These are phyloP conservation scores for Montipora capricornis DNA, from an alignment of 64 coral and sea anemone genomes.

Conservation along the genomic window DNA sequence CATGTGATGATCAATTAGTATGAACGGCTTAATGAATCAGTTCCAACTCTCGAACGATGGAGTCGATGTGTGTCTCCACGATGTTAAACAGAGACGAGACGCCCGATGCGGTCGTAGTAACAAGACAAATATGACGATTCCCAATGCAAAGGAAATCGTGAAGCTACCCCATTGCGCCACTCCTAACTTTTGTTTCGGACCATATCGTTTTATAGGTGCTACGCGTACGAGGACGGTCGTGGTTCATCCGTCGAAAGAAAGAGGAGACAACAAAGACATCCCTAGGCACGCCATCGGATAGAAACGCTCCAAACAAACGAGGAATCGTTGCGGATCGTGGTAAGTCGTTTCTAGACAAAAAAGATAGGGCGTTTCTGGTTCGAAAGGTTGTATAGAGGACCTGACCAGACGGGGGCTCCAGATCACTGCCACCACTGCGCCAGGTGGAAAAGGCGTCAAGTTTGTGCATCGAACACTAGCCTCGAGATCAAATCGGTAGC, in stretches of 20 bases:
- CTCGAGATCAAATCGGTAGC: not conserved
- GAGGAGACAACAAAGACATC: not conserved
- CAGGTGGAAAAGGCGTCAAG: not conserved
- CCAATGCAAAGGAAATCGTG: not conserved
- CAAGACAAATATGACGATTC: not conserved
- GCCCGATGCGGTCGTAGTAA: not conserved
- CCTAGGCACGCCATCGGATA: not conserved
- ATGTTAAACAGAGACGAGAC: too few relatives aligned
- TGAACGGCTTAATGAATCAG: too few relatives aligned
- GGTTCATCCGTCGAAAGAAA: not conserved
- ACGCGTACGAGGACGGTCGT: not conserved
- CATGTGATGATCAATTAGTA: too few relatives aligned
- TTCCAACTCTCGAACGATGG: too few relatives aligned
- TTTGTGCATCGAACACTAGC: not conserved
- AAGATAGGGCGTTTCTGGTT: not conserved
- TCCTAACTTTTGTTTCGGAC: not conserved
- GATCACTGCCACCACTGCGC: not conserved
- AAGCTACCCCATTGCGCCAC: not conserved
- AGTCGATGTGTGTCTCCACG: too few relatives aligned
- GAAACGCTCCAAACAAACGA: not conserved
- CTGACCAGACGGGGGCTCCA: not conserved
- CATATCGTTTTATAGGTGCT: not conserved
- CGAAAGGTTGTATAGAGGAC: not conserved
- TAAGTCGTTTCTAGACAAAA: not conserved
- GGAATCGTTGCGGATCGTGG: not conserved